Conservation (phyloP, 2,113 vertebrate species). For the Corythornis cristatus region DNA sequence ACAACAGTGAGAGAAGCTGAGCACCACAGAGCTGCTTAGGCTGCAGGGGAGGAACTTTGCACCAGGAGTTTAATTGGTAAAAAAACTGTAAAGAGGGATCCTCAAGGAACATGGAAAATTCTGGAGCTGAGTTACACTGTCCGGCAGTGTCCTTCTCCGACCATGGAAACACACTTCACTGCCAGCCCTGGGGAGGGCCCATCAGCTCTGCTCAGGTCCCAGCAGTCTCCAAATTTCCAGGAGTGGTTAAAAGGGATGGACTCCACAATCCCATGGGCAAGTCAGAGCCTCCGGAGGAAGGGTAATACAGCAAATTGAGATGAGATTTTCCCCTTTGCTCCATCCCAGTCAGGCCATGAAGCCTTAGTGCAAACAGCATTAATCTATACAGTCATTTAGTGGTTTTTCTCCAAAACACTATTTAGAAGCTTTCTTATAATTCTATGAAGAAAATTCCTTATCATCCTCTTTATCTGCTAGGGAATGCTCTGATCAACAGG, state of each 20-base stretch:
- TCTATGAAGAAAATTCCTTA: background rate
- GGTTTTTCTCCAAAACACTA: background rate
- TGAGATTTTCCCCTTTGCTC: background rate
- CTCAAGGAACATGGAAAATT: fast-evolving
- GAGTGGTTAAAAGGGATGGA: background rate
- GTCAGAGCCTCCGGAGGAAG: background rate
- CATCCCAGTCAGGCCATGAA: background rate
- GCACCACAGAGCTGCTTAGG: background rate
- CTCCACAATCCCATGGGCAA: background rate
- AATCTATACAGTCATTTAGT: background rate
- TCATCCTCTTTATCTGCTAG: constrained; percentile 1
- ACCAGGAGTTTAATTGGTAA: background rate
- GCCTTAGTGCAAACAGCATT: background rate
- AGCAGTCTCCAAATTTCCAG: background rate
- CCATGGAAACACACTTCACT: background rate
- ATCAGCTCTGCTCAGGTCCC: fast-evolving
- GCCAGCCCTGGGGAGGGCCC: background rate
- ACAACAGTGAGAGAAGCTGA: fast-evolving
- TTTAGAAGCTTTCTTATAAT: background rate
- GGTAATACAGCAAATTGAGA: background rate
- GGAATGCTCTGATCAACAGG: constrained; percentile 15
- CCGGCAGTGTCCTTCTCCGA: background rate
- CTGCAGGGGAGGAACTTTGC: background rate
- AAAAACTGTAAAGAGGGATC: background rate
- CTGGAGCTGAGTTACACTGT: background rate